A percentile compares a stretch with the other conserved stretches of the same genome.
These are phyloP conservation scores for Ophioninae sp. DNA, from an alignment of 2,888 invertebrate genomes.

Conservation along the genomic window DNA sequence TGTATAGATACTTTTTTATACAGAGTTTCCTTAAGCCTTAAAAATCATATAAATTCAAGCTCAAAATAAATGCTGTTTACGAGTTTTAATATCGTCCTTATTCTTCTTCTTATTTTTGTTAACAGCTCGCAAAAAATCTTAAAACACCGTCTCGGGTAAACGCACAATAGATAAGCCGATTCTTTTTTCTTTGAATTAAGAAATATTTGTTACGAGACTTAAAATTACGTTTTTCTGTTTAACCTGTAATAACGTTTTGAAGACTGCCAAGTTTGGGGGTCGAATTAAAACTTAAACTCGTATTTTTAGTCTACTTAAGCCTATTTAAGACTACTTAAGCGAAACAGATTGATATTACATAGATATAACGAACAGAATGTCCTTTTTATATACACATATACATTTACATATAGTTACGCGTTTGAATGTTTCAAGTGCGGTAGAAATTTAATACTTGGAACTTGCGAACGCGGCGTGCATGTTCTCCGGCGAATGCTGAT, in stretches of 20 bases:
- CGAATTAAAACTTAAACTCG: neutral
- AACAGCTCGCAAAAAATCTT: neutral
- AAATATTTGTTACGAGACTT: neutral
- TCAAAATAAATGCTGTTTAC: neutral
- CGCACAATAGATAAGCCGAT: neutral
- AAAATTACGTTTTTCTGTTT: neutral
- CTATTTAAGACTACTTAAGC: neutral
- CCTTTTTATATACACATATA: neutral
- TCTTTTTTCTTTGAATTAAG: neutral
- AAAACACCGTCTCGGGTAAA: neutral
- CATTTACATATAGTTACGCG: neutral
- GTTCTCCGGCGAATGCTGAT: conserved; percentile 8
- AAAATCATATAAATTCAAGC: neutral
- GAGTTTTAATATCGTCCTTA: neutral
- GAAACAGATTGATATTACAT: neutral
- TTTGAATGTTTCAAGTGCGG: neutral
- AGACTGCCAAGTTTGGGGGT: neutral
- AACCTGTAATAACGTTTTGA: neutral
- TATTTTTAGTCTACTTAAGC: neutral
- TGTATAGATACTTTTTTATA: neutral
- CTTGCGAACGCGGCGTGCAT: conserved; percentile 17
- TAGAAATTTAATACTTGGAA: conserved; percentile 47
- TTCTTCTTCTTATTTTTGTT: neutral
- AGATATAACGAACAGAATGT: neutral
- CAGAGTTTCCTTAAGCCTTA: neutral